Base-by-base conservation (phyloP, 2,888 invertebrate species). In the Boloria selene region DNA sequence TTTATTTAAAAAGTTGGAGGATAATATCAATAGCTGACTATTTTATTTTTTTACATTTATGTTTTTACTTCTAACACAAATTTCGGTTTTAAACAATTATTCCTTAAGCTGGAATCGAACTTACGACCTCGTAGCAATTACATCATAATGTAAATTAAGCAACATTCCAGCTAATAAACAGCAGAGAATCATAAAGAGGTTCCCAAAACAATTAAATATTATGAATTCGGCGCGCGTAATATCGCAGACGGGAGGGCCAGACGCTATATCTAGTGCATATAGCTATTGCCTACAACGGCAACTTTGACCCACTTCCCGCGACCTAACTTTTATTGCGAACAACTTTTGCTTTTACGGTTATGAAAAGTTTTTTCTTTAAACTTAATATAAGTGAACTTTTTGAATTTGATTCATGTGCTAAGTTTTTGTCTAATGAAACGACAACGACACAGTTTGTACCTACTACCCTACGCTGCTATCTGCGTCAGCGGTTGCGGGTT, bases 241-340 rank as follows among this genome's bases (percentile, higher is more conserved):
- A 70, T 64, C 65, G 66, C 72, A 75, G 75, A 75, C 75, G 68
- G 58, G 56, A 26, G 55, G 61, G 61, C 69, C 71, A 73, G 71
- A 70, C 70, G 52, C 58, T 13, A 60, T 62, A 63, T 26, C 55
- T 61, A 51, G 59, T 67, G 47, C 58, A 38, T 67, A 61, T 67
- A 62, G 18, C 66, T 64, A 58, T 56, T 55, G 65, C 63, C 64
- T 72, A 70, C 73, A 71, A 45, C 56, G 56, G 75, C 79, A 84
- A 82, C 81, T 83, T 84, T 90, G 90, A 90, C 90, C 90, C 71
- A 89, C 79, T 88, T 86, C 63, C 63, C 63, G 75, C 73, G 77
- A 74, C 74, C 63, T 79, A 77, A 78, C 74, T 88, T 89, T 87
- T 87, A 82, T 79, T 78, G 78, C 77, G 69, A 70, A 64, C 75